Evolutionary conservation across 2,888 invertebrate genomes (phyloP).

Genomic region (Shargacucullia verbasci): DNA sequence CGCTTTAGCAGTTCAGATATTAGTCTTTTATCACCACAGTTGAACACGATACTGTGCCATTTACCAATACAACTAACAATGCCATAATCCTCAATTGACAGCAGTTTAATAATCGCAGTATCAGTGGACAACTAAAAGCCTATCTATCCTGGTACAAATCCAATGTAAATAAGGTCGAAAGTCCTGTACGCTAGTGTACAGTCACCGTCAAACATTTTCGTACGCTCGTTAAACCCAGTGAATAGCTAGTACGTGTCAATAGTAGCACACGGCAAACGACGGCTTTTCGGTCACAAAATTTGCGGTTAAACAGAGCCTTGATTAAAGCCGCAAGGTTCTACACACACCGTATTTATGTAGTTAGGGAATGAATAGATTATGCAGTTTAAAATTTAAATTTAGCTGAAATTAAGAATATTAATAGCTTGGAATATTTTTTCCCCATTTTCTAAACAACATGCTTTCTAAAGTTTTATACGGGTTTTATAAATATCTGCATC

Average conservation of each 20-base stretch:
- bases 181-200: slow-evolving; percentile 5
- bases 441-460: too few species aligned
- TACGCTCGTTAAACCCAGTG: slow-evolving; percentile 45
- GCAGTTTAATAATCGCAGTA: too few species aligned
- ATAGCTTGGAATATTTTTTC: too few species aligned
- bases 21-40: too few species aligned
- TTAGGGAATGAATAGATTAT: slow-evolving; percentile 21
- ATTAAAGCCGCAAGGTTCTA: slow-evolving; percentile 64
- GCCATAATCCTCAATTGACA: too few species aligned
- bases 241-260: slow-evolving; percentile 49
- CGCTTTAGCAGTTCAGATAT: too few species aligned
- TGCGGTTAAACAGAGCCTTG: slow-evolving; percentile 70
- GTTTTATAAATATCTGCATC: too few species aligned
- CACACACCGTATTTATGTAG: slow-evolving; percentile 45
- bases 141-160: slow-evolving; percentile 1
- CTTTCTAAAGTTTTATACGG: too few species aligned
- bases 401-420: too few species aligned
- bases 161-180: slow-evolving; percentile 34
- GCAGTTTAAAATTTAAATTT: slow-evolving; percentile 4
- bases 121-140: too few species aligned
- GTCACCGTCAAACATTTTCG: slow-evolving; percentile 30
- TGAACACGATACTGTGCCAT: too few species aligned
- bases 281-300: slow-evolving; percentile 71
- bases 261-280: slow-evolving; percentile 46
- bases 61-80: too few species aligned